Conservation (phyloP, 2,113 vertebrate genomes). For the Rhinichthys klamathensis region DNA sequence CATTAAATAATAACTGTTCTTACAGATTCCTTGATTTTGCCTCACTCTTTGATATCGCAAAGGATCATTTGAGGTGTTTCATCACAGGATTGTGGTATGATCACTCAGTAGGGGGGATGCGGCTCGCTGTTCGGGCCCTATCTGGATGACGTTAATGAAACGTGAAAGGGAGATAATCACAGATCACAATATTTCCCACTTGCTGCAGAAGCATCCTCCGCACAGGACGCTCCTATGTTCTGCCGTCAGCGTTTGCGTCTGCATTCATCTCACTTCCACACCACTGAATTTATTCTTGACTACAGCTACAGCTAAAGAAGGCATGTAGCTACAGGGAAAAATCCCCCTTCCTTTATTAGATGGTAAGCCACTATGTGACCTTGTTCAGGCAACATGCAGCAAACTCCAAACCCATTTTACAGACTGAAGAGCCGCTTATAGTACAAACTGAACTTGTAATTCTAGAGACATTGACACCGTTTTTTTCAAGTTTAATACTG, state of each 20-base stretch:
- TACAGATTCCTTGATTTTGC: constrained; percentile 18
- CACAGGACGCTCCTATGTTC: constrained; percentile 55
- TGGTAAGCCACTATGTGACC: constrained; percentile 56
- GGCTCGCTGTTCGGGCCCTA: constrained; percentile 47
- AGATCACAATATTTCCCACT: constrained; percentile 73
- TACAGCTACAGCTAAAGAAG: constrained; percentile 69
- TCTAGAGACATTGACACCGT: too few relatives aligned
- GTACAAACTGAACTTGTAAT: too few relatives aligned
- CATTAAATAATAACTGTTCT: constrained; percentile 45
- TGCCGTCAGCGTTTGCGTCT: constrained; percentile 69
- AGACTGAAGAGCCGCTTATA: too few relatives aligned
- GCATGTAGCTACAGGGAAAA: constrained; percentile 70
- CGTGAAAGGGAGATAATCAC: constrained; percentile 72
- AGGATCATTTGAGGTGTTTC: constrained; percentile 7
- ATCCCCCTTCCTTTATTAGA: constrained; percentile 4
- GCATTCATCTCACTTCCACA: constrained; percentile 64
- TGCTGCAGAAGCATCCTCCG: constrained; percentile 63
- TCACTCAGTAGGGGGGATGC: constrained; percentile 31
- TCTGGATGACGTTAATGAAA: constrained; percentile 74
- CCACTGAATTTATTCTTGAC: constrained; percentile 41
- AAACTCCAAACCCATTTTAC: neutral
- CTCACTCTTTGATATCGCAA: neutral
- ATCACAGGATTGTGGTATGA: neutral
- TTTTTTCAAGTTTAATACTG: too few relatives aligned
- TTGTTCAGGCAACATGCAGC: neutral